Conservation (phyloP, 37 sponge, comb jelly and placozoan species). For the Dysidea cf. avara region DNA sequence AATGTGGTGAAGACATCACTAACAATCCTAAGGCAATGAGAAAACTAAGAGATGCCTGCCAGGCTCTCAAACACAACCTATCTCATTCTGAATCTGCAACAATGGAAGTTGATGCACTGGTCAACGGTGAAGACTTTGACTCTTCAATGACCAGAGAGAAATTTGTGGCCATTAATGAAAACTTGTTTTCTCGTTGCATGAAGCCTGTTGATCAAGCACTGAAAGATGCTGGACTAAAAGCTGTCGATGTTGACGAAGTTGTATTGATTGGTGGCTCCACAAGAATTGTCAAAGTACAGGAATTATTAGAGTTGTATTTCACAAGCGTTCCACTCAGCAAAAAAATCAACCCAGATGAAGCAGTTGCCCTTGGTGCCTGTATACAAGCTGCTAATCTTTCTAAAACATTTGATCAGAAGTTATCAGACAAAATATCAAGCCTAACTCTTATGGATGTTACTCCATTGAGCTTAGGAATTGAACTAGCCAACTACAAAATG, state of each 20-base stretch:
- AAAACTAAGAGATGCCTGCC: constrained; percentile 87
- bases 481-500: constrained; percentile 82
- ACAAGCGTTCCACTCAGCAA: constrained; percentile 72
- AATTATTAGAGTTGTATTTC: constrained; percentile 67
- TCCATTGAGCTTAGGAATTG: constrained; percentile 87
- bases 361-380: constrained; percentile 94
- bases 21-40: constrained; percentile 77
- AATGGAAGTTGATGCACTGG: constrained; percentile 82
- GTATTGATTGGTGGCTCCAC: constrained; percentile 91
- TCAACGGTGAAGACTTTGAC: constrained; percentile 88
- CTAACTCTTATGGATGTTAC: constrained; percentile 95
- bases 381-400: constrained; percentile 91
- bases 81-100: constrained; percentile 78
- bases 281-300: constrained; percentile 71
- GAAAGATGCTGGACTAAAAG: constrained; percentile 64
- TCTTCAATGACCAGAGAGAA: constrained; percentile 75
- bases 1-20: constrained; percentile 69
- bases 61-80: constrained; percentile 77
- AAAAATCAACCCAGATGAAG: constrained; percentile 92
- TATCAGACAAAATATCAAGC: constrained; percentile 37
- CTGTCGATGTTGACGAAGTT: constrained; percentile 68
- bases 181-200: constrained; percentile 67
- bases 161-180: constrained; percentile 70
- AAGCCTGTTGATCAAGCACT: constrained; percentile 70
- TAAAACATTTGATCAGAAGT: constrained; percentile 53